phyloP scores from a whole-genome alignment of 2,888 invertebrate species.

The Tuberolachnus salignus region DNA sequence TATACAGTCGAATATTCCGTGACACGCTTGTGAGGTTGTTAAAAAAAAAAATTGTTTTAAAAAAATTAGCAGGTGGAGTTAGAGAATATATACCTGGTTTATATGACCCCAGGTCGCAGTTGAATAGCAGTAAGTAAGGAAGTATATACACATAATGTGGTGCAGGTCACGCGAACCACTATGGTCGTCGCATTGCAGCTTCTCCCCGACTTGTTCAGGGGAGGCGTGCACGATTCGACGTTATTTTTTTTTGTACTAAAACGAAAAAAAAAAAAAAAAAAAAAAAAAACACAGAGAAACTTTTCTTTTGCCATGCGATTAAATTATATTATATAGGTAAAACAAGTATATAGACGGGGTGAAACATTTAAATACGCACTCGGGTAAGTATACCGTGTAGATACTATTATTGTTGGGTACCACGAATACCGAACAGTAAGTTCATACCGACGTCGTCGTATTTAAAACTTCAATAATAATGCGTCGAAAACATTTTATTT shows the following conservation, averaged over 20 bases:
- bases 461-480: background rate
- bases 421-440: background rate
- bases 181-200: conserved; percentile 50
- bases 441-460: background rate
- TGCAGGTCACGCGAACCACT: conserved; percentile 41
- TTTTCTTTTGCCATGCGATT: conserved; percentile 36
- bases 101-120: background rate
- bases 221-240: conserved; percentile 28
- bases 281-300: conserved; percentile 9
- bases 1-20: background rate
- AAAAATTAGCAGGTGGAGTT: conserved; percentile 1
- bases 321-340: conserved; percentile 1
- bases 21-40: background rate
- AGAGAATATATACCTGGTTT: conserved; percentile 11
- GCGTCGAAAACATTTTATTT: conserved; percentile 10
- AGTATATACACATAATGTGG: background rate
- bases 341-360: background rate
- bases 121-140: background rate
- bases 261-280: conserved; percentile 12
- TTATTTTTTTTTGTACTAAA: conserved; percentile 11
- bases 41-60: too few species aligned
- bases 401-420: too few species aligned
- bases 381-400: too few species aligned
- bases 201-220: conserved; percentile 35
- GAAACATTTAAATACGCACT: conserved; percentile 17